Evolutionary conservation across 2,113 vertebrate genomes (phyloP).

Genomic region (Okapia johnstoni): DNA sequence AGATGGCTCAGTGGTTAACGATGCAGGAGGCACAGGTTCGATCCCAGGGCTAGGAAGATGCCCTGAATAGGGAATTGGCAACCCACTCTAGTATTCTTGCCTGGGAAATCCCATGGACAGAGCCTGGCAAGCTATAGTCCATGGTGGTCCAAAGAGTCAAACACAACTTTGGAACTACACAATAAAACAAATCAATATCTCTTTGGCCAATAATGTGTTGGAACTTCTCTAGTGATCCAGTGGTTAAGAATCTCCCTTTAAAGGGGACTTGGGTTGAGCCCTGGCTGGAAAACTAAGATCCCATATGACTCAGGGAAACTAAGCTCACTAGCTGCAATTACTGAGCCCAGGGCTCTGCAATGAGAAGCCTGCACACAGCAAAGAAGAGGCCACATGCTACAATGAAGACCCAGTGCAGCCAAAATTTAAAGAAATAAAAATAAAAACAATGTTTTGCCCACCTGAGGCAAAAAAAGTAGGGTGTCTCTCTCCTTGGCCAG

Average conservation of each 20-base stretch:
- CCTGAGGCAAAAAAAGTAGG: not conserved
- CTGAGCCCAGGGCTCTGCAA: not conserved
- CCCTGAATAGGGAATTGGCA: not conserved
- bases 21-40: not conserved
- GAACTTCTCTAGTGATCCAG: not conserved
- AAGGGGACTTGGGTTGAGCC: not conserved
- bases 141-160: not conserved
- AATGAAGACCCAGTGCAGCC: not conserved
- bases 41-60: not conserved
- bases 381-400: not conserved
- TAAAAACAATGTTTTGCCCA: not conserved
- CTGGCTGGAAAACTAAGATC: not conserved
- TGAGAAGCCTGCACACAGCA: not conserved
- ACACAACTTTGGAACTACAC: not conserved
- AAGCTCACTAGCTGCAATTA: not conserved
- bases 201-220: not conserved
- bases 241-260: not conserved
- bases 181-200: not conserved
- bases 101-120: not conserved
- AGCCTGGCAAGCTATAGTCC: not conserved
- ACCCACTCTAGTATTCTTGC: not conserved
- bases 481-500: not conserved
- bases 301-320: not conserved
- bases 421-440: not conserved
- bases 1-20: not conserved